phyloP scores from a whole-genome alignment of 1,140 invertebrate genomes.

The Anadara kagoshimensis region DNA sequence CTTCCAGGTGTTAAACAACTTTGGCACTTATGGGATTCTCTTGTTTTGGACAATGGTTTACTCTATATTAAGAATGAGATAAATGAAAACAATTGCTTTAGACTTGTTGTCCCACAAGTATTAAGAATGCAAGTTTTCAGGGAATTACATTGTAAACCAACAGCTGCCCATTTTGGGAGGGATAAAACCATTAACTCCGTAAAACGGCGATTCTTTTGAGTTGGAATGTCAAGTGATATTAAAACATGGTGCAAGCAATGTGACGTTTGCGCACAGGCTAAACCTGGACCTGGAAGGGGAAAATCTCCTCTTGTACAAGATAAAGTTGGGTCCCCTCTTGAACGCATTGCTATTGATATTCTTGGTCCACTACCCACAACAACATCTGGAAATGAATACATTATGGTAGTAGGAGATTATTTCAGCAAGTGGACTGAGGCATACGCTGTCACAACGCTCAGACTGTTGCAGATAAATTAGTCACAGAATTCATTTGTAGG shows the following conservation, averaged over 20 bases:
- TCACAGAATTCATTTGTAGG: constrained; percentile 60
- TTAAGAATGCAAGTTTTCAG: no score
- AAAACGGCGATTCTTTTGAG: constrained; percentile 5
- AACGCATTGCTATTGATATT: constrained; percentile 24
- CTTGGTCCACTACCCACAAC: constrained; percentile 14
- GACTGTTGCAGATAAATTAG: constrained; percentile 62
- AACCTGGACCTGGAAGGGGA: constrained; percentile 25
- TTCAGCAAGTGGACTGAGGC: constrained; percentile 52
- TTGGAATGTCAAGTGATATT: constrained; percentile 2
- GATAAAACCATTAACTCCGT: background rate
- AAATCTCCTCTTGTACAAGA: background rate
- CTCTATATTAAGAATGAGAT: background rate
- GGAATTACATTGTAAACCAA: constrained; percentile 1
- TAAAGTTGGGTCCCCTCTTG: background rate
- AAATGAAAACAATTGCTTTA: background rate
- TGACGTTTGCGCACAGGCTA: constrained; percentile 32
- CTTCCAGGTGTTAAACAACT: background rate
- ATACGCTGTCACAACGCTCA: constrained; percentile 44
- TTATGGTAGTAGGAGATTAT: constrained; percentile 51
- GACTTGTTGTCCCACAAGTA: background rate
- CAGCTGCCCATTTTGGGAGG: constrained; percentile 9
- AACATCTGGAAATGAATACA: constrained; percentile 10
- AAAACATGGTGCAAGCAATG: constrained; percentile 5
- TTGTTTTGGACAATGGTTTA: background rate
- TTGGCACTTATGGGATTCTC: background rate